Base-by-base conservation (phyloP, 2,113 vertebrate species). In the Cryptotis parvus region DNA sequence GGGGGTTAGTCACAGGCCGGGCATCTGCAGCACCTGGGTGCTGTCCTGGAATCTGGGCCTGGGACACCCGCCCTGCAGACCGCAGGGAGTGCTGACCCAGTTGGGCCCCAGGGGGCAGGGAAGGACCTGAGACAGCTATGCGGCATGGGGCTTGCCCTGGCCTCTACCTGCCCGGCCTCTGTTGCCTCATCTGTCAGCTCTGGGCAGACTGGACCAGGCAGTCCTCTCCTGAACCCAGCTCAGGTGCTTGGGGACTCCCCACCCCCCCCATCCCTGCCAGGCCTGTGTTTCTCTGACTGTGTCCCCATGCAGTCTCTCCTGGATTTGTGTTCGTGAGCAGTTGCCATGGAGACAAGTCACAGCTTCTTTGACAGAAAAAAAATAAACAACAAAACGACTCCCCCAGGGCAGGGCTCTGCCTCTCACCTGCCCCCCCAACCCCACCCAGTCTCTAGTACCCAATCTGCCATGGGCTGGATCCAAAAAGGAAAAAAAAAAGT, bases 331-430 rank as follows among this genome's bases (percentile, higher is more conserved):
- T 91, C 69, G 79, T 70, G 83, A 89, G 83, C 8, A 0, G 96
- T 95, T 96, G 92, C 92, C 93, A 92, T 88, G 91, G 96, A 83
- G 70, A 95, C 94, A 2, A 0, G 45, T 84, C 91, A 94, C 93
- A 12, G 95, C 93, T 94, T 94, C 94, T 84, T 29, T 66, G 76
- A 83, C 93, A 95, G 92, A 65, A 94, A 94, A 49, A 49, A 49
- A 49, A 49, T 9, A 49, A 49, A 52, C n/a, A n/a, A n/a, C n/a
- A 52, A 52, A 58, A 95, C 81, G 94, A 95, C 86, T 95, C 89
- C 95, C 94, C 93, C 41, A 92, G 92, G 95, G 93, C 72, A 92
- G 58, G 82, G 80, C 69, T 92, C 83, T 84, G 92, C 76, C 55
- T 94, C 76, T 94, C 76, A 45, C 33, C 79, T 84, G 84, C 63